Percentiles rank a stretch among this genome's conserved stretches.
Conservation (phyloP, 2,113 vertebrate species). For the Ceyx margarethae region DNA sequence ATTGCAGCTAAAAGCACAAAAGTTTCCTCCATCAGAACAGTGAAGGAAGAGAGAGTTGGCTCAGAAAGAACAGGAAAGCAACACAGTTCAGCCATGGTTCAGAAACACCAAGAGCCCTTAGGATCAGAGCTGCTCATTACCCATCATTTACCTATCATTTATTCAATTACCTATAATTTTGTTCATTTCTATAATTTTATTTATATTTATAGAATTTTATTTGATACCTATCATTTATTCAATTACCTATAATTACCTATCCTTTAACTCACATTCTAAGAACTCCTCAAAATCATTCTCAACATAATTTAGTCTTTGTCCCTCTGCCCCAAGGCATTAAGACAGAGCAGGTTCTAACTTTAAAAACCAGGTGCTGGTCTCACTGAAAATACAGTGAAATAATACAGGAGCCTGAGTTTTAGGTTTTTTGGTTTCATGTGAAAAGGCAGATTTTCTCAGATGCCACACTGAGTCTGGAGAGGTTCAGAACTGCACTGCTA, state of each 20-base stretch:
- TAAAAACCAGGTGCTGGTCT: too few relatives aligned
- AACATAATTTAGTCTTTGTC: background rate
- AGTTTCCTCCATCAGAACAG: background rate
- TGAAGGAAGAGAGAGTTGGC: background rate
- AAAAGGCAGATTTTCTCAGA: background rate
- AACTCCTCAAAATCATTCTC: background rate
- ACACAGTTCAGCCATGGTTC: background rate
- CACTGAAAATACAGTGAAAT: background rate
- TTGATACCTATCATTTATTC: too few relatives aligned
- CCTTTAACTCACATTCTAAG: background rate
- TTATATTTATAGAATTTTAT: too few relatives aligned
- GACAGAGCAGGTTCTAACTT: background rate
- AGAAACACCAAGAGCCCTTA: background rate
- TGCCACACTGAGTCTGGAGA: background rate
- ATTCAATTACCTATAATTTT: too few relatives aligned
- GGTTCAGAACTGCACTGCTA: background rate
- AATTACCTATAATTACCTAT: too few relatives aligned
- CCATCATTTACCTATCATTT: too few relatives aligned
- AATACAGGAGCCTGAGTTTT: background rate
- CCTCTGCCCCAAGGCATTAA: rapidly evolving
- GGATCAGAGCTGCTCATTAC: background rate
- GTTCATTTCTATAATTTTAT: too few relatives aligned
- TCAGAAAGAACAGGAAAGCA: background rate
- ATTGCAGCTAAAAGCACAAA: background rate
- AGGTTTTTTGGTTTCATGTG: background rate